Evolutionary conservation across 1,140 invertebrate species (phyloP).

Genomic region (Drosophila serrata): DNA sequence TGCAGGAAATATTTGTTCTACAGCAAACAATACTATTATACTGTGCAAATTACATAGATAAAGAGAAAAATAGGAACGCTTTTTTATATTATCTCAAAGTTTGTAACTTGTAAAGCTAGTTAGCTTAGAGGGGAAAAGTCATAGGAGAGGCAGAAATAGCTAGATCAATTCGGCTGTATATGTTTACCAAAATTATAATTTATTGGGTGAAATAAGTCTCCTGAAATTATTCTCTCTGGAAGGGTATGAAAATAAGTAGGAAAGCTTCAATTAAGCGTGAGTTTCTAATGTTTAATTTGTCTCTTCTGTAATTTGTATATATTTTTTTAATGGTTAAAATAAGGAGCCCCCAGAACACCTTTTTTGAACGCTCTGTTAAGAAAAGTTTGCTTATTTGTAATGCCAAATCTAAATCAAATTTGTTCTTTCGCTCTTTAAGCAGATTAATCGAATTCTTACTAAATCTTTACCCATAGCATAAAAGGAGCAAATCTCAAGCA

Average conservation of each 20-base stretch:
- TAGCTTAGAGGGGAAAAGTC: background rate
- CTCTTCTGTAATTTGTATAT: no score
- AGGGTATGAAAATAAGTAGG: no score
- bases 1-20: background rate
- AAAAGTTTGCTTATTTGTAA: background rate
- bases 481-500: background rate
- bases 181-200: background rate
- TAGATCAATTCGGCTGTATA: background rate
- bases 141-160: background rate
- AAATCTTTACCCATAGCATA: background rate
- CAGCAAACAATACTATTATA: background rate
- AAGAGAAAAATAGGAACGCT: background rate
- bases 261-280: no score
- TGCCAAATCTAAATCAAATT: background rate
- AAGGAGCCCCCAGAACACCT: no score
- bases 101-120: background rate
- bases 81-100: background rate
- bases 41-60: no score
- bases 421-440: background rate
- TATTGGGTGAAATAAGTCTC: no score
- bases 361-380: no score
- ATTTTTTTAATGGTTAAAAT: no score
- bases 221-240: background rate
- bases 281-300: no score
- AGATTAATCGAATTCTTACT: background rate